Base-by-base conservation (phyloP, 2,797 vertebrate genomes). In the Ctenopoma kingsleyae region DNA sequence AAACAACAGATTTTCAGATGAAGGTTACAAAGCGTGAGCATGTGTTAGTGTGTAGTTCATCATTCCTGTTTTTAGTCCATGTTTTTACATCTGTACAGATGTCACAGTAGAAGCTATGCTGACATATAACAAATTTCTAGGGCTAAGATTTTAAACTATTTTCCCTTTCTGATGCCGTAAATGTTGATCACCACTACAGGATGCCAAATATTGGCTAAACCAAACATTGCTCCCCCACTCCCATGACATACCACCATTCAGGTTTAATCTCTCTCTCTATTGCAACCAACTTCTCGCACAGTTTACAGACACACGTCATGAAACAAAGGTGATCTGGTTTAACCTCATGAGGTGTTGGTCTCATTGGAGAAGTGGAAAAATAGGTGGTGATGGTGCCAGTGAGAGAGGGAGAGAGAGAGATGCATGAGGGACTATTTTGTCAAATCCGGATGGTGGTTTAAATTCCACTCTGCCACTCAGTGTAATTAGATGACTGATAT, bases 181-280 rank as follows among this genome's bases (percentile, higher is more conserved):
- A 43, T 76, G 54, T 51, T 70, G 49, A 83, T 73, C 41, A 67
- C 25, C 47, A 40, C 23, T 20, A 59, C 10, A 54, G 32, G 52
- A 47, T 54, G 87, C 87, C 87, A 92, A 93, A 92, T 92, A 88
- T 89, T 92, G 89, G 87, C 85, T 67, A 76, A 76, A 53, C 54
- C 53, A 75, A 46, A 79, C 22, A n/a, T 71, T 70, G 85, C 80
- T 81, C 81, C 71, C 80, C 36, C 51, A 0, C 43, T 77, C 70
- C 49, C 32, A 43, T 46, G 51, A 67, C 38, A 61, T 12, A 15
- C 19, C 73, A 57, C 40, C 16, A 27, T 66, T 67, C 70, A 77
- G 71, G 61, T 41, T 41, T 80, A 57, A 63, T 67, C 54, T 38
- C 54, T 75, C 53, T 72, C 48, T 22, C 51, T 51, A 13, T 25